Percentiles rank a stretch among this genome's conserved stretches.
These are phyloP conservation scores for Helicoverpa assulta DNA, from an alignment of 2,888 invertebrate species.

Conservation along the genomic window DNA sequence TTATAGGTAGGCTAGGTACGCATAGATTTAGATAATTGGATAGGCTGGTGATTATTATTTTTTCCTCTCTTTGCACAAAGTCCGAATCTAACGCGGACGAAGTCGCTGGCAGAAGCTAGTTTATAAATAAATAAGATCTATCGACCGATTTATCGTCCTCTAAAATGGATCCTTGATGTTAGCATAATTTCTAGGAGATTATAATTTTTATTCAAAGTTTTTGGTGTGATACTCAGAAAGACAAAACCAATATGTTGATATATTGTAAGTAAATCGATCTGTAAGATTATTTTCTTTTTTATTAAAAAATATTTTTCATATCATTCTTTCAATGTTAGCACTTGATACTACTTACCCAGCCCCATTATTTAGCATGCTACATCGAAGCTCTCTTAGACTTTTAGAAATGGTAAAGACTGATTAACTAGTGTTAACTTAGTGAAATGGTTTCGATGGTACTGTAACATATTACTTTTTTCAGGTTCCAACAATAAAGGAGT, in stretches of 20 bases:
- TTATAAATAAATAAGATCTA: too few relatives aligned
- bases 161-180: not conserved
- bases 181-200: not conserved
- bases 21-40: too few relatives aligned
- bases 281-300: slow-evolving; percentile 4
- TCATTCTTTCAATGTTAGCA: slow-evolving; percentile 12
- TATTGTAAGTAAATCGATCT: not conserved
- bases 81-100: too few relatives aligned
- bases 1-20: too few relatives aligned
- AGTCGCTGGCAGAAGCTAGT: too few relatives aligned
- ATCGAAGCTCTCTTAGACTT: not conserved
- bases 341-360: not conserved
- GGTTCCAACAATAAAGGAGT: slow-evolving; percentile 27
- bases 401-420: slow-evolving; percentile 1
- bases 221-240: slow-evolving; percentile 26
- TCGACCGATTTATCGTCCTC: too few relatives aligned
- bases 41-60: too few relatives aligned
- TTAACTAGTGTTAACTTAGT: not conserved
- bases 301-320: slow-evolving; percentile 42
- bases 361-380: not conserved
- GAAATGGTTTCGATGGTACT: slow-evolving; percentile 8
- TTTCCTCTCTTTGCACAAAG: too few relatives aligned
- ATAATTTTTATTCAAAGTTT: not conserved
- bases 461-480: slow-evolving; percentile 25
- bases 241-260: slow-evolving; percentile 11